phyloP scores from a whole-genome alignment of 2,888 invertebrate genomes.

The Agrochola lychnidis region DNA sequence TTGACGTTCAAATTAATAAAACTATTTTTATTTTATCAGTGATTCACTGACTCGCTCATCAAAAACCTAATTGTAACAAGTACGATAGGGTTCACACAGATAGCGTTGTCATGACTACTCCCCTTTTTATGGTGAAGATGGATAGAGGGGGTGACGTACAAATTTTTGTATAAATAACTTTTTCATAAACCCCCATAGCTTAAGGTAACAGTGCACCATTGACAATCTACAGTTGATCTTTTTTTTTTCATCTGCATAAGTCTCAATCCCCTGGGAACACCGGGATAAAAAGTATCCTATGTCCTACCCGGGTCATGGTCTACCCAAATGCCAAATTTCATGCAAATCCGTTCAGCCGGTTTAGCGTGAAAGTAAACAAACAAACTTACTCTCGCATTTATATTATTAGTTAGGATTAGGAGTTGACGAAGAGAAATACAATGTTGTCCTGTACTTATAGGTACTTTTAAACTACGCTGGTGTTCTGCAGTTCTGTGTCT shows the following conservation, averaged over 20 bases:
- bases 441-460: background rate
- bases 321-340: too few relatives aligned
- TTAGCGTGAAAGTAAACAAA: too few relatives aligned
- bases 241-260: background rate
- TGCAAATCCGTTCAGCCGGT: too few relatives aligned
- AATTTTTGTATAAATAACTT: background rate
- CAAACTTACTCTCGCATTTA: too few relatives aligned
- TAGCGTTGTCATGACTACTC: constrained; percentile 3
- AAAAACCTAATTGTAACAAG: background rate
- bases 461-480: background rate
- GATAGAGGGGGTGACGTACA: background rate
- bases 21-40: background rate
- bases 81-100: background rate
- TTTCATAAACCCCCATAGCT: background rate
- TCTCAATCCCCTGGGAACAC: too few relatives aligned
- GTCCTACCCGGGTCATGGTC: too few relatives aligned
- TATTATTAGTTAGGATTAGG: too few relatives aligned
- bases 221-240: background rate
- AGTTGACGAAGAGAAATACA: background rate
- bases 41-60: background rate
- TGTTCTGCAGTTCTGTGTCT: background rate
- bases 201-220: background rate
- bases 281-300: too few relatives aligned
- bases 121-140: background rate
- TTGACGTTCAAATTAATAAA: background rate